Evolutionary conservation across 2,797 vertebrate species (phyloP), one percentile per base, ranked within the genome.

Genomic region (Ctenosaura bakeri): DNA sequence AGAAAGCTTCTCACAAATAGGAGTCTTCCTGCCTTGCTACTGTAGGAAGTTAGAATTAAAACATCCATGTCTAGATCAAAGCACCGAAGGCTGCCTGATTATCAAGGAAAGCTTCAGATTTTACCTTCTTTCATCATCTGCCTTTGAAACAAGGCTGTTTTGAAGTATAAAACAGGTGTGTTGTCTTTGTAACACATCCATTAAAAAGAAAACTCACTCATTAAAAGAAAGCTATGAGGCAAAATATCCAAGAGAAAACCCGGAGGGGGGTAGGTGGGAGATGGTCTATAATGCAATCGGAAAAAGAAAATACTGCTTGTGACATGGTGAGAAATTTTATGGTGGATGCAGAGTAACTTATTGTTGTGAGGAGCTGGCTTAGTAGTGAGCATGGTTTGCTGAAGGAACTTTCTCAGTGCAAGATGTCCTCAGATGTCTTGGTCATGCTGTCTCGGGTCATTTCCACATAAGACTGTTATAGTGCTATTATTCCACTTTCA

Each of bases 141-240:
- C 86, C 84, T 95, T 96, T 95, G 93, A 94, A 95, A 96, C 93
- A 94, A 93, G 87, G 9, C n/a, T 89, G 90, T 96, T 96, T 95
- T 95, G 94, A 96, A 95, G 88, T 84, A 85, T 90, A 93, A 93
- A 95, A 90, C 66, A 97, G 93, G 91, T 89, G 89, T 84, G 91
- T 13, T 85, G 90, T 91, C 88, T 97, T 95, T 92, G 86, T 92
- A 92, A 92, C 0, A 4, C 73, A 88, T 91, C 94, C 42, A 83
- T 90, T 87, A 93, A 90, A 46, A 90, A 95, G 52, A 91, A 59
- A 83, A 56, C 42, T 77, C n/a, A 26, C 59, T 87, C 90, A 83
- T 90, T 90, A 87, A 90, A 90, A 87, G 66, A 42, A 83, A 93
- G 52, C 42, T 22, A 84, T 94, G 59, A 88, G 78, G 94, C 29